Evolutionary conservation across 2,113 vertebrate species (phyloP).

Genomic region (Onychorhynchus coronatus): DNA sequence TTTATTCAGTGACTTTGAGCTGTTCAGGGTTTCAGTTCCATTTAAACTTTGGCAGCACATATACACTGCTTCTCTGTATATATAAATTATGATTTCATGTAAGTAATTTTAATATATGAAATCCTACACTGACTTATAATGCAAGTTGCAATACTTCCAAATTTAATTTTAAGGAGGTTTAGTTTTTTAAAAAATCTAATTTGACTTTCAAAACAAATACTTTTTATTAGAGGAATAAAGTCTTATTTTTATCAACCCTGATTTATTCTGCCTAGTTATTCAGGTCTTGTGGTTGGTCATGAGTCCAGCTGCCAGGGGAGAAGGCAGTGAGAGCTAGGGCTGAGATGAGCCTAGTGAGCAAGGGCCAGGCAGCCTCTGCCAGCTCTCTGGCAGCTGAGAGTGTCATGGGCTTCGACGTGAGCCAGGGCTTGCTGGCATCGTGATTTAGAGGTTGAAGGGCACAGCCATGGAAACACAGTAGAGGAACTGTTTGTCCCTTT

Average conservation of each 20-base stretch:
- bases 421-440: not conserved
- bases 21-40: not conserved
- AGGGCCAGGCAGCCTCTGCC: not conserved
- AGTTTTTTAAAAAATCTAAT: not conserved
- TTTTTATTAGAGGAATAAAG: not conserved
- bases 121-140: not conserved
- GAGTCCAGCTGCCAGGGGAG: not conserved
- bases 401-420: not conserved
- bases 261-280: not conserved
- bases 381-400: not conserved
- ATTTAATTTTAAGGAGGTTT: not conserved
- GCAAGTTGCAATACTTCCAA: not conserved
- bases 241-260: not conserved
- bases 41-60: constrained; percentile 29
- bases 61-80: not conserved
- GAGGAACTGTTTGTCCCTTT: not conserved
- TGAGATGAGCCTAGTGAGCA: not conserved
- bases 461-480: not conserved
- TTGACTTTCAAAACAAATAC: not conserved
- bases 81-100: not conserved
- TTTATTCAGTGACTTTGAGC: constrained; percentile 19
- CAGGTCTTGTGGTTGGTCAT: not conserved
- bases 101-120: not conserved
- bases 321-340: not conserved
- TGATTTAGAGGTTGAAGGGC: not conserved